Conservation (phyloP, 2,113 vertebrate species). For the Gallinago undulata region DNA sequence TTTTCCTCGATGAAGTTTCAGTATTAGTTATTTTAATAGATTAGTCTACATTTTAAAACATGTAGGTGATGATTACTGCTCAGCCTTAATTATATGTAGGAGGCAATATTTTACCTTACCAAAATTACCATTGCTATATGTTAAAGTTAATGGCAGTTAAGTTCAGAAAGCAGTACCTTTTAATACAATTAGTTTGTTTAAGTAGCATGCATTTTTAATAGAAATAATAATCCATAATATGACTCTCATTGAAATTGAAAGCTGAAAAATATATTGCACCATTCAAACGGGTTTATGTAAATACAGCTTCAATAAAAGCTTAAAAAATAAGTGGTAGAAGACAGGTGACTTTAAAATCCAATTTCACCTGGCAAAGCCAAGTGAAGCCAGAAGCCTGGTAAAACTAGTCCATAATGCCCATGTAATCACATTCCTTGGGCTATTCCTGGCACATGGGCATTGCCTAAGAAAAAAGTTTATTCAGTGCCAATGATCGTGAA, state of each 20-base stretch:
- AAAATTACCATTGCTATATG: background rate
- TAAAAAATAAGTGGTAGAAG: background rate
- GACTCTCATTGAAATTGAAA: background rate
- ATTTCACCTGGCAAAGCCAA: background rate
- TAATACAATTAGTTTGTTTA: background rate
- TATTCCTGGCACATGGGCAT: background rate
- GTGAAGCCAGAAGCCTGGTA: background rate
- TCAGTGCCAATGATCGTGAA: background rate
- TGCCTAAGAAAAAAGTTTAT: background rate
- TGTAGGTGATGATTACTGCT: background rate
- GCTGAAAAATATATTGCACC: background rate
- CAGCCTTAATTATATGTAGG: background rate
- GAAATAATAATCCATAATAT: background rate
- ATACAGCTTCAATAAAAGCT: background rate
- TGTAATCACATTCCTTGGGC: background rate
- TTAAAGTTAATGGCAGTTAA: background rate
- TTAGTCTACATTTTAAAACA: background rate
- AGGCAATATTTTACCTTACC: background rate
- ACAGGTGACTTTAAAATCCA: background rate
- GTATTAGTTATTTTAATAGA: background rate
- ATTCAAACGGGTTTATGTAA: background rate
- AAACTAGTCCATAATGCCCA: background rate
- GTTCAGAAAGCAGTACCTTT: background rate
- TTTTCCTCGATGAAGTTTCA: background rate
- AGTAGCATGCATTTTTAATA: background rate